These are phyloP conservation scores for Polylopha cassiicola DNA, from an alignment of 2,888 invertebrate species.

Conservation along the genomic window DNA sequence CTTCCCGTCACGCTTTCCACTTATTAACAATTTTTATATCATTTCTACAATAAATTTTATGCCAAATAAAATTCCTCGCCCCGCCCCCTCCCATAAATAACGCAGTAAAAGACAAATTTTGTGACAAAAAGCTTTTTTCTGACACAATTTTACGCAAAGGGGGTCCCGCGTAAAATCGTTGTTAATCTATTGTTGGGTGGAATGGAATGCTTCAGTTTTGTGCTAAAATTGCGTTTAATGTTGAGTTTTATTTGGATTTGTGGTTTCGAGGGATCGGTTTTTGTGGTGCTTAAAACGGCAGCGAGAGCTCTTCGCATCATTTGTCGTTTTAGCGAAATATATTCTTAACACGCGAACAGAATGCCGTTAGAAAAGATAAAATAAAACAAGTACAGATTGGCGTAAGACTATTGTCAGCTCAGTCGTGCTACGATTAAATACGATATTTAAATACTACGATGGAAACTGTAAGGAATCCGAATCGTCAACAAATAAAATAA, in stretches of 20 bases:
- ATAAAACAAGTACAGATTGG: no score
- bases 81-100: slow-evolving; percentile 53
- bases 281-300: slow-evolving; percentile 17
- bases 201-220: slow-evolving; percentile 27
- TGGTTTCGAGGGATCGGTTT: slow-evolving; percentile 23
- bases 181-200: slow-evolving; percentile 31
- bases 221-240: slow-evolving; percentile 41
- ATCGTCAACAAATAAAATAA: no score
- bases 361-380: no score
- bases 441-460: no score
- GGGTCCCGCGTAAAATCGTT: slow-evolving; percentile 47
- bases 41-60: slow-evolving; percentile 65
- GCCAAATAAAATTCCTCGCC: slow-evolving; percentile 66
- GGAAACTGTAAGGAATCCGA: no score
- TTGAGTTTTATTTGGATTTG: slow-evolving; percentile 41
- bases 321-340: no score
- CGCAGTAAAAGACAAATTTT: slow-evolving; percentile 27
- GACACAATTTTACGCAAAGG: slow-evolving; percentile 3
- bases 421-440: no score
- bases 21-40: slow-evolving; percentile 68
- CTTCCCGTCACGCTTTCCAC: slow-evolving; percentile 63
- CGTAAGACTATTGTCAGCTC: no score
- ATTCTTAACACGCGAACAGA: no score
- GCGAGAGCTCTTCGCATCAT: slow-evolving; percentile 17
- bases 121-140: slow-evolving; percentile 23